Percentiles rank a stretch among this genome's conserved stretches.
These are phyloP conservation scores for Mionectes olivaceus DNA, from an alignment of 2,797 vertebrate genomes.

Conservation along the genomic window DNA sequence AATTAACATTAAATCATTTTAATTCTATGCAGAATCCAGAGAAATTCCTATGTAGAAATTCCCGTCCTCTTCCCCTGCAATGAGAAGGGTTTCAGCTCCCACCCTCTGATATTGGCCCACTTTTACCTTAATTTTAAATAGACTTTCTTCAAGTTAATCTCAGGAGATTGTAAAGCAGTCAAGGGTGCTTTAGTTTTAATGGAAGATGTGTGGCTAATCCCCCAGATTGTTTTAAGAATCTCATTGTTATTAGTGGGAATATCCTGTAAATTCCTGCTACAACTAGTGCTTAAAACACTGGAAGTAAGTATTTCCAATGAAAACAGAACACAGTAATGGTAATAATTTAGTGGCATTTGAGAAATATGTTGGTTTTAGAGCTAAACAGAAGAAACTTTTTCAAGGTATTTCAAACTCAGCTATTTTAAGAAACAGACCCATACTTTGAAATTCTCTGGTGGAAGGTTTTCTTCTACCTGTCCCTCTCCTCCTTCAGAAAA, in stretches of 20 bases:
- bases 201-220: conserved; percentile 28
- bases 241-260: background rate
- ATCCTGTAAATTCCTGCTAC: background rate
- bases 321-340: background rate
- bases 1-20: background rate
- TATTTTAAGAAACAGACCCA: background rate
- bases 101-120: background rate
- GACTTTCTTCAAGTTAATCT: conserved; percentile 13
- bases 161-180: background rate
- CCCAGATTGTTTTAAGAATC: background rate
- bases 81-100: background rate
- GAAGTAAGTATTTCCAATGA: background rate
- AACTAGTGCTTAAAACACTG: background rate
- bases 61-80: background rate
- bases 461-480: background rate
- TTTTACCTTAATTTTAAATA: background rate
- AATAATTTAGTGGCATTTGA: background rate
- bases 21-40: background rate
- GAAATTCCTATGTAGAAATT: background rate
- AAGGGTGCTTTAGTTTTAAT: conserved; percentile 6
- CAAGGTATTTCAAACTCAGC: background rate
- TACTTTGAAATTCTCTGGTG: background rate
- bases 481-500: background rate
- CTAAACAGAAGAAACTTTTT: background rate
- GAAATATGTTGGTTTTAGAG: background rate